phyloP scores from a whole-genome alignment of 2,113 vertebrate species.

The Gambusia affinis region DNA sequence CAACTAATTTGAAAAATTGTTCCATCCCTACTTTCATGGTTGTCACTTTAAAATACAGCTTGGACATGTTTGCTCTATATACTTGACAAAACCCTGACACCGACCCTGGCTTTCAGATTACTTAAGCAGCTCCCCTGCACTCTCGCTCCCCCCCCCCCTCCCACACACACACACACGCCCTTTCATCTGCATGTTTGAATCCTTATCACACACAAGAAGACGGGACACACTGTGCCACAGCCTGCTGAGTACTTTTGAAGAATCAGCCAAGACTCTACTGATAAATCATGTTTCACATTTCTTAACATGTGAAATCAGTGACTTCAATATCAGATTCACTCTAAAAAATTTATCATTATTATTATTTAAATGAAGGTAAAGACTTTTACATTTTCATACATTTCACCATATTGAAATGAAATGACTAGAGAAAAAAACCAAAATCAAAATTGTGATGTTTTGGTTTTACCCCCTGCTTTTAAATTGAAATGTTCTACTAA shows the following conservation, averaged over 20 bases:
- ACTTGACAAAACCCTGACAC: neutral
- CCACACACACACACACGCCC: neutral
- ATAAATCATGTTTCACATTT: no score
- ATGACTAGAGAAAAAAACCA: neutral
- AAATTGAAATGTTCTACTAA: no score
- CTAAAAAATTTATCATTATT: no score
- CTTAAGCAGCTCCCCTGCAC: no score
- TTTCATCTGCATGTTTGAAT: neutral
- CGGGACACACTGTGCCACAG: conserved; percentile 7
- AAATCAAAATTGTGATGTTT: neutral
- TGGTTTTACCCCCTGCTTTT: no score
- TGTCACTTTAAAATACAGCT: neutral
- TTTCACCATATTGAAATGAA: neutral
- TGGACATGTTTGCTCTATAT: neutral
- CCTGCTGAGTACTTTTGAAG: no score
- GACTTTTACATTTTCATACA: neutral
- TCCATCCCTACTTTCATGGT: neutral
- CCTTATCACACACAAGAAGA: conserved; percentile 1
- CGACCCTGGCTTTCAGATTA: neutral
- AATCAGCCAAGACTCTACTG: no score
- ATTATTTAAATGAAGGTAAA: neutral
- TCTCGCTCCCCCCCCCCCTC: no score
- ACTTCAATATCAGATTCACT: neutral
- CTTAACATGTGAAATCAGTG: neutral
- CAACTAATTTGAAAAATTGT: no score